These are phyloP conservation scores for Chironomus riparius DNA, from an alignment of 2,888 invertebrate genomes.

Conservation along the genomic window DNA sequence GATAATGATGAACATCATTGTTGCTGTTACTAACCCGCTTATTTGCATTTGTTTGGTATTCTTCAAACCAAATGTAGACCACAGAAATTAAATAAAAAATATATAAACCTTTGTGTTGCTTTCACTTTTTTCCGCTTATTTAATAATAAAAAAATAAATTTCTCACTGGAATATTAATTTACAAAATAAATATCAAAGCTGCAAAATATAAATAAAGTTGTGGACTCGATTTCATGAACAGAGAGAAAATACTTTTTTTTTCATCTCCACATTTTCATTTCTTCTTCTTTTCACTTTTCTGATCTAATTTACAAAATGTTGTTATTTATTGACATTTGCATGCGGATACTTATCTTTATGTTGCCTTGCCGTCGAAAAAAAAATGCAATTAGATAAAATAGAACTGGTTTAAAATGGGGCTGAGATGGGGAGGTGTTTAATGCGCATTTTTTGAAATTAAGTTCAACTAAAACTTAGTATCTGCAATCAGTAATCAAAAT, in stretches of 20 bases:
- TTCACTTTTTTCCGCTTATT: slow-evolving; percentile 21
- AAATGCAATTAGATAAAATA: not conserved
- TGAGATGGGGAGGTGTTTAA: not conserved
- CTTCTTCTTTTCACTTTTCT: not conserved
- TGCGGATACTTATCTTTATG: not conserved
- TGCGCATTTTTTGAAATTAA: not conserved
- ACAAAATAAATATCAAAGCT: slow-evolving; percentile 18
- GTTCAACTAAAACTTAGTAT: too few relatives aligned
- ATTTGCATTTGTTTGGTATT: too few relatives aligned
- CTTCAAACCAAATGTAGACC: slow-evolving; percentile 3
- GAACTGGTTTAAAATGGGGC: too few relatives aligned
- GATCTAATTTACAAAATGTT: slow-evolving; percentile 3
- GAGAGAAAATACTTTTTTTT: not conserved
- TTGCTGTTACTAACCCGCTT: too few relatives aligned
- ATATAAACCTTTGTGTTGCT: not conserved
- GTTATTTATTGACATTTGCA: not conserved
- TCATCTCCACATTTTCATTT: not conserved
- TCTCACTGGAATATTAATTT: slow-evolving; percentile 26
- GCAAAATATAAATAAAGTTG: slow-evolving; percentile 11
- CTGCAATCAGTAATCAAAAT: too few relatives aligned
- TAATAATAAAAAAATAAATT: slow-evolving; percentile 4
- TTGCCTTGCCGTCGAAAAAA: not conserved
- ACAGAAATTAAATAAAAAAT: not conserved
- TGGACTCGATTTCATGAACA: slow-evolving; percentile 5
- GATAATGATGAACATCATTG: too few relatives aligned